Base-by-base conservation (phyloP, 2,113 vertebrate species). In the Nerophis lumbriciformis region DNA sequence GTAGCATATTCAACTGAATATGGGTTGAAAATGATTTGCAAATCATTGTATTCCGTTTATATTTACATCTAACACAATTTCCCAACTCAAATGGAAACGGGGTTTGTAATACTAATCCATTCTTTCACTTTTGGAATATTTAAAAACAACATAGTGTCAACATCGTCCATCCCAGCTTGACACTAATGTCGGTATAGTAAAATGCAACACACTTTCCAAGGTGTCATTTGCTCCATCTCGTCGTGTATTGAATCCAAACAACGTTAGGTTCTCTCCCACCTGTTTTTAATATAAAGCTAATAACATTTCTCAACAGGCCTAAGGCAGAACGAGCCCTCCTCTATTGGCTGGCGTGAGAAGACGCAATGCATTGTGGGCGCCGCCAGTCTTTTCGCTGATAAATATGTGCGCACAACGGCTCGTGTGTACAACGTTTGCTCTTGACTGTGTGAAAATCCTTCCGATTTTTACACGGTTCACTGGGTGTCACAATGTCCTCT, bases 401-500 rank as follows among this genome's bases (percentile, higher is more conserved):
- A 45, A 45, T 45, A 11, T 11, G 5, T 12, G 4, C 3, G 12
- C 42, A 45, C 42, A 45, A 12, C 42, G 1, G 52, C 51, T 47
- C 21, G 28, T 36, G 12, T 54, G 6, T 21, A 21, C 57, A 35
- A 47, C 10, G 45, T 48, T 57, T 57, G 39, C 37, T 39, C 14
- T 55, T 5, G 36, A 14, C 14, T 56, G 9, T 38, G 11, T 58
- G 14, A 21, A 38, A 63, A 19, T 37, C 61, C 51, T 28, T 52
- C 35, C 21, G 21, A 48, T 45, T 61, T 63, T 57, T 48, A 48
- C 56, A 68, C 11, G 37, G 57, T 79, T 74, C 69, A 65, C 47
- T 75, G 65, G 48, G 49, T 55, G 76, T 76, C 73, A 70, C 16
- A 63, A 55, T 12, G 57, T 47, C 59, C 59, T 48, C 66, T 57